phyloP scores from a whole-genome alignment of 2,113 vertebrate species.

The Junco hyemalis region DNA sequence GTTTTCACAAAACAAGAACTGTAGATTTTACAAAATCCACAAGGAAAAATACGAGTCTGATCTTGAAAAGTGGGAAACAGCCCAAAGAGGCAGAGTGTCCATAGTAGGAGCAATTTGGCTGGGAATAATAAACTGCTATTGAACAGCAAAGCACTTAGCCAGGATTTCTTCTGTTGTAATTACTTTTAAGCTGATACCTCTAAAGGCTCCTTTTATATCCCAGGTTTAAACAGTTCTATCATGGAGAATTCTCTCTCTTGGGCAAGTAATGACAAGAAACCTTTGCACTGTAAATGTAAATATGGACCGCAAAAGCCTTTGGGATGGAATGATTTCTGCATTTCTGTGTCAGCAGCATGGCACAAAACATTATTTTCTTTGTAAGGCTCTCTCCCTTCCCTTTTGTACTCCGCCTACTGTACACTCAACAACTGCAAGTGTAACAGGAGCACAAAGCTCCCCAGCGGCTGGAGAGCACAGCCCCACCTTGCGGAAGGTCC shows the following conservation, averaged over 20 bases:
- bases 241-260: background rate
- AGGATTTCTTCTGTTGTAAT: background rate
- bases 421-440: background rate
- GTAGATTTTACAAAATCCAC: background rate
- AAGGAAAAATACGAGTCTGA: background rate
- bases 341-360: background rate
- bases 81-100: background rate
- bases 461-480: background rate
- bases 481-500: slow-evolving; percentile 82
- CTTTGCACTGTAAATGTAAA: background rate
- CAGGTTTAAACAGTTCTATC: background rate
- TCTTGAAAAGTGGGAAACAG: background rate
- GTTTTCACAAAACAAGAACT: background rate
- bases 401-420: background rate
- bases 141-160: background rate
- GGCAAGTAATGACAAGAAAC: background rate
- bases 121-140: background rate
- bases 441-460: background rate
- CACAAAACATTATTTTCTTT: background rate
- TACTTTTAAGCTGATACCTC: slow-evolving; percentile 3
- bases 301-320: background rate
- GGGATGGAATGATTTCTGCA: background rate
- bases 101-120: background rate
- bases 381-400: background rate
- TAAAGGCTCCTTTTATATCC: background rate